phyloP scores from a whole-genome alignment of 2,888 invertebrate genomes.

The Drosophila buzzatii region DNA sequence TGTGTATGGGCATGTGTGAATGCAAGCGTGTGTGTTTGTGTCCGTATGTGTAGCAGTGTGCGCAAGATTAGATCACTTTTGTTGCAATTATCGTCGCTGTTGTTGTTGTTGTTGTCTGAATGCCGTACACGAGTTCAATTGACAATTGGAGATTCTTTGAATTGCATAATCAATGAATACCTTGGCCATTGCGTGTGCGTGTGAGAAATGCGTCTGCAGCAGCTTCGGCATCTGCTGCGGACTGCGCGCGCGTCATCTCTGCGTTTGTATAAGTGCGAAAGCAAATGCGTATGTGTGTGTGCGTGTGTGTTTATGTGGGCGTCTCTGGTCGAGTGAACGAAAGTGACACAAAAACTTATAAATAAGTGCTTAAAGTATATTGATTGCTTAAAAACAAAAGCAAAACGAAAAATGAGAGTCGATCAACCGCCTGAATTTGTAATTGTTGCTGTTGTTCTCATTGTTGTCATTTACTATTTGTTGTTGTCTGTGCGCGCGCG shows the following conservation, averaged over 20 bases:
- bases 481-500: conserved; percentile 43
- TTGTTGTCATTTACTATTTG: conserved; percentile 20
- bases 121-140: conserved; percentile 14
- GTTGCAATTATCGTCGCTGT: conserved; percentile 22
- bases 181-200: conserved; percentile 53
- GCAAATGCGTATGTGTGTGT: conserved; percentile 5
- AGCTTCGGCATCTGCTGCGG: conserved; percentile 19
- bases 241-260: conserved; percentile 60
- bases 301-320: conserved; percentile 39
- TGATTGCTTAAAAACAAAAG: conserved; percentile 26
- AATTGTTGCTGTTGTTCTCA: conserved; percentile 23
- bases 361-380: conserved; percentile 38
- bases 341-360: conserved; percentile 52
- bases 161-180: conserved; percentile 61
- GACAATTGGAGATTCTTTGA: conserved; percentile 32
- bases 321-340: conserved; percentile 33
- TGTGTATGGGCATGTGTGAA: conserved; percentile 9
- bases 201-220: conserved; percentile 56
- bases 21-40: not conserved
- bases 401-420: not conserved
- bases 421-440: conserved; percentile 29
- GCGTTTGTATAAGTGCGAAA: conserved; percentile 9
- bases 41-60: conserved; percentile 32
- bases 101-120: conserved; percentile 12
- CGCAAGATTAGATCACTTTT: conserved; percentile 60